phyloP scores from a whole-genome alignment of 2,113 vertebrate species.

The Nothocercus julius region DNA sequence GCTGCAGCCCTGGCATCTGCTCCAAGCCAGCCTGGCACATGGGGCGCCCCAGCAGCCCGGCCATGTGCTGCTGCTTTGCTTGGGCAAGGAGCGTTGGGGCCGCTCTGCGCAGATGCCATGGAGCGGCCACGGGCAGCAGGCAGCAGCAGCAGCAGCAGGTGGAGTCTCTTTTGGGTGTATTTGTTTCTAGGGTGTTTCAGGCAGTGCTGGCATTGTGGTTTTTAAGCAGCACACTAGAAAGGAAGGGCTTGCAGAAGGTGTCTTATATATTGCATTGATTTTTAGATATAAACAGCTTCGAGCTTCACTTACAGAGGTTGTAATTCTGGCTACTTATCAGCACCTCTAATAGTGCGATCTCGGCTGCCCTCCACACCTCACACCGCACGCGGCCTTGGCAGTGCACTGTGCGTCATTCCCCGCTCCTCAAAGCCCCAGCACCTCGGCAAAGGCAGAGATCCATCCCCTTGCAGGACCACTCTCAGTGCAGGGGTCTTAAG shows the following conservation, averaged over 20 bases:
- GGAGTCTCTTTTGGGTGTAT: neutral
- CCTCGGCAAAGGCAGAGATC: neutral
- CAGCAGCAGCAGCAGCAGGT: neutral
- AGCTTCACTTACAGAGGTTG: neutral
- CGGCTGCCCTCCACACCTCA: neutral
- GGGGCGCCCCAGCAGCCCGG: neutral
- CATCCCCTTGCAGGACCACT: neutral
- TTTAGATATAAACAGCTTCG: neutral
- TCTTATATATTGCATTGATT: neutral
- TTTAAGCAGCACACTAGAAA: neutral
- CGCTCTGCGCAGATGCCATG: too few relatives aligned
- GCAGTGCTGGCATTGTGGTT: neutral
- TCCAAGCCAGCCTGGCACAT: neutral
- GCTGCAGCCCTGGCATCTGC: neutral
- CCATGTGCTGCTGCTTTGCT: neutral
- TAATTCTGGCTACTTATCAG: conserved; percentile 3
- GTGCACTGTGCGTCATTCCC: neutral
- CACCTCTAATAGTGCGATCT: neutral
- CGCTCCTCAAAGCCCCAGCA: neutral
- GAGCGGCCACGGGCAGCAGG: too few relatives aligned
- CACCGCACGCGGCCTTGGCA: too few relatives aligned
- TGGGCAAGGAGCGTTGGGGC: too few relatives aligned
- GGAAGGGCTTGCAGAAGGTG: neutral
- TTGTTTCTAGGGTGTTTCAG: neutral
- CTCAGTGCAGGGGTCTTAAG: neutral